Evolutionary conservation across 2,797 vertebrate genomes (phyloP), one percentile per base, ranked within the genome.

Genomic region (Protosalanx chinensis): DNA sequence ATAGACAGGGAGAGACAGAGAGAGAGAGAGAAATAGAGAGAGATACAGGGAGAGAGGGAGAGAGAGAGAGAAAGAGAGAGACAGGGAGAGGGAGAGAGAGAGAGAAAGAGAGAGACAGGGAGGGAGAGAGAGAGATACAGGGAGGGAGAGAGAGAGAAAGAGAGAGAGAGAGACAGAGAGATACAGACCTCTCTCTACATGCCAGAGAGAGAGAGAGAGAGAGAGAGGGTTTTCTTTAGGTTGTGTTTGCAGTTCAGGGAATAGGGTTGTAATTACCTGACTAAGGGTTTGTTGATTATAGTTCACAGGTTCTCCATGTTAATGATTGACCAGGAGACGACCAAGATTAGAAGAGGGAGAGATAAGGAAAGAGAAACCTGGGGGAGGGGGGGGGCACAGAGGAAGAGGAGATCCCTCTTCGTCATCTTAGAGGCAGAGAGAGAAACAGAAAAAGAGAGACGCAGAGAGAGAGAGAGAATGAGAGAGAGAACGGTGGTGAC

Each of bases 241-340:
- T 82, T 87, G 86, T 89, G 88, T 87, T 86, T 85, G 85, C 84
- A 86, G 86, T 81, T 81, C 78, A 67, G 85, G 81, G 82, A 86
- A 85, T 86, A 89, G 88, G 85, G 88, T 86, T 76, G 82, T 90
- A 89, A 92, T 92, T 91, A 92, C 90, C 87, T 89, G 84, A 84
- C 85, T 84, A 87, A 90, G 87, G 88, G 82, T 89, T 87, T 88
- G 88, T 89, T 93, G 87, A 94, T 93, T 90, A 89, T 86, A 84
- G 88, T 88, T 90, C 87, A 89, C 89, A 87, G 88, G 88, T 90
- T 90, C 86, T 88, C 79, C 72, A 79, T 91, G 88, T 90, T 90
- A 92, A 91, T 92, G 87, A 90, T 91, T 93, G 88, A 87, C 81
- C 80, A 82, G 79, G 84, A 88, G 84, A 89, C 84, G 86, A 88